Base-by-base conservation (phyloP, 2,113 vertebrate genomes). In the Oreamnos americanus region DNA sequence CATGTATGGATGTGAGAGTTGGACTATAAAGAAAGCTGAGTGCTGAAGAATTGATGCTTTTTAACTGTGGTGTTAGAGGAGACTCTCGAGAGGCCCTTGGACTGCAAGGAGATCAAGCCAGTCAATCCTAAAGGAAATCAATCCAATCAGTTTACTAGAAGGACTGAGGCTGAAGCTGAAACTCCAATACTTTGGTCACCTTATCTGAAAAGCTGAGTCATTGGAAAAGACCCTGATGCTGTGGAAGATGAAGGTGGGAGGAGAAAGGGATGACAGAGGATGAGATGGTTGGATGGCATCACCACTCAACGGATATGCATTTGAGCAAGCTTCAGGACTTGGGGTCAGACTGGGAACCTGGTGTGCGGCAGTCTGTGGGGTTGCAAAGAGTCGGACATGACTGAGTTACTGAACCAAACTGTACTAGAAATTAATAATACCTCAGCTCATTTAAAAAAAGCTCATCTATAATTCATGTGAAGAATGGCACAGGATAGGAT, bases 331-430 rank as follows among this genome's bases (percentile, higher is more conserved):
- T 39, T 5, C n/a, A 71, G 19, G 5, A 39, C 67, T 6, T 36
- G 5, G 19, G 10, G n/a, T 71, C 19, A 6, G 67, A 71, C 19
- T 6, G 19, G n/a, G 19, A 71, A 39, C 67, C n/a, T 71, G 67
- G n/a, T 19, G 10, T 39, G 67, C 0, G 1, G n/a, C 67, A 71
- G 19, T 36, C n/a, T 71, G 2, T 71, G 64, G 19, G n/a, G 8
- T 71, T 39, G n/a, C n/a, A 71, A 71, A 71, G 67, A 71, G 64
- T 71, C 0, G 2, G 64, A 71, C 17, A 36, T 10, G 64, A 71
- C n/a, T 39, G 19, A 71, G n/a, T 12, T n/a, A 71, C n/a, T 39
- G 19, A 71, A 71, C n/a, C 19, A 26, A 43, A 76, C 12, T 8
- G 12, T 83, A 62, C 64, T 60, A 83, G 78, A 92, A 87, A 81